phyloP scores from a whole-genome alignment of 2,888 invertebrate genomes.

The Drosophila stalkeri region DNA sequence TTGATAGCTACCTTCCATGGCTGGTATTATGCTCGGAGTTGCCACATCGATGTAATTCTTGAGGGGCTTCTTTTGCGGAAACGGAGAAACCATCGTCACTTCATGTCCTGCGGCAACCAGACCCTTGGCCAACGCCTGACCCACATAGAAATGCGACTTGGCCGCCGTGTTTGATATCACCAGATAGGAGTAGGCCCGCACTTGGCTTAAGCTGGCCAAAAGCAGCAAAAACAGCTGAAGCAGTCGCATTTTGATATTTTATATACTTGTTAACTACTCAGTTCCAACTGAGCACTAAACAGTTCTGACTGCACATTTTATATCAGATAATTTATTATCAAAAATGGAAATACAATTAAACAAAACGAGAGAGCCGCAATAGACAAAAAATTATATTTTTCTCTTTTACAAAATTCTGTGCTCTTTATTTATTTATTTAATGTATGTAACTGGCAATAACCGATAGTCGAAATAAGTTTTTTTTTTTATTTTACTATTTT shows the following conservation, averaged over 20 bases:
- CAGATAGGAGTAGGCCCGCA: conserved; percentile 65
- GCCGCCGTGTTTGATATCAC: conserved; percentile 60
- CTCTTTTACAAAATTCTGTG: background rate
- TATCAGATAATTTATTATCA: background rate
- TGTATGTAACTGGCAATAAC: no score
- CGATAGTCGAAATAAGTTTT: no score
- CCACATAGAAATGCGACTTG: conserved; percentile 78
- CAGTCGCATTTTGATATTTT: conserved; percentile 12
- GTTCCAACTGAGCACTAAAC: conserved; percentile 8
- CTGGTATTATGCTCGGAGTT: conserved; percentile 38
- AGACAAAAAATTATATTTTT: background rate
- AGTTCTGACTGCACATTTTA: background rate
- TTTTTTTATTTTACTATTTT: no score
- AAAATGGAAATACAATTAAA: background rate
- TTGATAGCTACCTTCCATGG: conserved; percentile 54
- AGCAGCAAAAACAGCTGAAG: conserved; percentile 3
- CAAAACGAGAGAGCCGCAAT: background rate
- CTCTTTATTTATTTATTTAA: no score
- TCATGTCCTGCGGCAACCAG: conserved; percentile 83
- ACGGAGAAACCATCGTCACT: conserved; percentile 81
- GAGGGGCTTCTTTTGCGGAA: conserved; percentile 72
- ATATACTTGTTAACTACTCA: background rate
- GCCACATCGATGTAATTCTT: conserved; percentile 72
- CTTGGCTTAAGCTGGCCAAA: conserved; percentile 33
- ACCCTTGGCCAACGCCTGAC: conserved; percentile 76